Percentiles rank a stretch among this genome's conserved stretches.
phyloP scores from a whole-genome alignment of 1,140 invertebrate genomes.

The Cyphomyrmex costatus region DNA sequence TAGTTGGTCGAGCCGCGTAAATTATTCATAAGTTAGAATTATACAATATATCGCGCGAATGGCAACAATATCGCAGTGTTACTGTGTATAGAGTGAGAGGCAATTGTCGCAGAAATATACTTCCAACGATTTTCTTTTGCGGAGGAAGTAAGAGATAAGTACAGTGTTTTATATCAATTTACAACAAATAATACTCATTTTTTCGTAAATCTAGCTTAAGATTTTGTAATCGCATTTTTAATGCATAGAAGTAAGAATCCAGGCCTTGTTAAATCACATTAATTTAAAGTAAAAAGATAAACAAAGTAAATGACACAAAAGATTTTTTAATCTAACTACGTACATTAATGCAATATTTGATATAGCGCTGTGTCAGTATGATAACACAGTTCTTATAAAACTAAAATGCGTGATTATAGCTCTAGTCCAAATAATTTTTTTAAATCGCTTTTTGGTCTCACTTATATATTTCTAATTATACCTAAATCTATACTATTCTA shows the following conservation, averaged over 20 bases:
- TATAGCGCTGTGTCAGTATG: constrained; percentile 38
- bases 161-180: constrained; percentile 65
- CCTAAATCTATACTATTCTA: constrained; percentile 52
- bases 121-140: constrained; percentile 63
- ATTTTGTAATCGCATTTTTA: constrained; percentile 63
- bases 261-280: constrained; percentile 57
- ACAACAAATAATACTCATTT: constrained; percentile 58
- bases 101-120: constrained; percentile 62
- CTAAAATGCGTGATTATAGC: constrained; percentile 80
- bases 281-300: constrained; percentile 33
- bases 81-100: constrained; percentile 58
- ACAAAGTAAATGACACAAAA: constrained; percentile 3
- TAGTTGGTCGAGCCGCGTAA: constrained; percentile 68
- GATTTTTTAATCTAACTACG: constrained; percentile 41
- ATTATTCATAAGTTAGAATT: constrained; percentile 73
- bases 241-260: constrained; percentile 52
- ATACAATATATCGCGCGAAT: constrained; percentile 50
- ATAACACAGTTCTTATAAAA: constrained; percentile 60
- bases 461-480: constrained; percentile 49
- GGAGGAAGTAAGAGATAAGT: constrained; percentile 43
- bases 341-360: constrained; percentile 34
- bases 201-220: constrained; percentile 55
- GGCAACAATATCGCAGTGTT: constrained; percentile 64
- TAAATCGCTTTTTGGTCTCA: constrained; percentile 52
- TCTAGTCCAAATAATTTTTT: constrained; percentile 81